Percentiles rank a stretch among this genome's conserved stretches.
Evolutionary conservation across 2,113 vertebrate species (phyloP).

Genomic region (Heterotilapia buettikoferi): DNA sequence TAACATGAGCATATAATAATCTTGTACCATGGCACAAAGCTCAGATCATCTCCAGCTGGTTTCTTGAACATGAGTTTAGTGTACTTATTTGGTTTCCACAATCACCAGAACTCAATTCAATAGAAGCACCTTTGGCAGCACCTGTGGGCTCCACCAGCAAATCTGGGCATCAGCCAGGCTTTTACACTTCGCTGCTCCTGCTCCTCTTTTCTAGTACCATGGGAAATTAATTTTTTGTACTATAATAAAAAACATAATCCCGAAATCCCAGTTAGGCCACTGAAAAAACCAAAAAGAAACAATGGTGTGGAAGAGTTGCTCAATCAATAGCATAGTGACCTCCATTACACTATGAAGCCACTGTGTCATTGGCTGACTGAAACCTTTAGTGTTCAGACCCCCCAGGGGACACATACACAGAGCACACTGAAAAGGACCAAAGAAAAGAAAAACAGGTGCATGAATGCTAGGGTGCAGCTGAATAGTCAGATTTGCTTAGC

Average conservation of each 20-base stretch:
- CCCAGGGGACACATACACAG: neutral
- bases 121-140: neutral
- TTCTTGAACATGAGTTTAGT: neutral
- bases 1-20: neutral
- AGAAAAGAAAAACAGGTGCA: neutral
- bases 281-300: accelerated
- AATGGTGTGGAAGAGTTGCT: neutral
- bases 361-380: neutral
- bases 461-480: neutral
- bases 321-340: neutral
- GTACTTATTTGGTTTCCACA: neutral
- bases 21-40: neutral
- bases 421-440: neutral
- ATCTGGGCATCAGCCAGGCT: neutral
- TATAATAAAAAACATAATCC: neutral
- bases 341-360: neutral
- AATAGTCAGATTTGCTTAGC: neutral
- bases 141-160: neutral
- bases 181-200: neutral
- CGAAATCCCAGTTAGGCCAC: neutral
- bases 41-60: neutral
- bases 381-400: neutral
- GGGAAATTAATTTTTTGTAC: neutral
- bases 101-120: neutral
- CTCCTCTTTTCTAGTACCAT: accelerated